phyloP scores from a whole-genome alignment of 2,888 invertebrate genomes.

The Thereva unica region DNA sequence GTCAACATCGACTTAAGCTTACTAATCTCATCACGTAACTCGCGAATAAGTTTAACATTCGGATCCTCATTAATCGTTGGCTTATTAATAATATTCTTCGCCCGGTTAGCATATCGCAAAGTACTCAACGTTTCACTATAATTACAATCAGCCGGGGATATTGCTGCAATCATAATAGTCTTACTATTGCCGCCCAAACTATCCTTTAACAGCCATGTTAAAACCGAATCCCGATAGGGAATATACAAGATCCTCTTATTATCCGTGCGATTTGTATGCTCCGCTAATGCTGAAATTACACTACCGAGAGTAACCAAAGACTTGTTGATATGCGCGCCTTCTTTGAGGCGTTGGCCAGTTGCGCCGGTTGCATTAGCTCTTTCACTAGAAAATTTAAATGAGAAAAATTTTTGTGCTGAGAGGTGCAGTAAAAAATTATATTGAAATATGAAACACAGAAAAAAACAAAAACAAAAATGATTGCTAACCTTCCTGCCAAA shows the following conservation, averaged over 20 bases:
- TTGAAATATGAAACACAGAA: slow-evolving; percentile 6
- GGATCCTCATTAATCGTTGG: slow-evolving; percentile 89
- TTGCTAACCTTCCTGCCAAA: slow-evolving; percentile 77
- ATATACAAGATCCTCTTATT: slow-evolving; percentile 70
- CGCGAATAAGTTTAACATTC: slow-evolving; percentile 84
- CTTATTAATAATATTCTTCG: slow-evolving; percentile 89
- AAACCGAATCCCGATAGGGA: slow-evolving; percentile 84
- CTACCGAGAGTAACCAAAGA: slow-evolving; percentile 85
- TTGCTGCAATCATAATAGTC: slow-evolving; percentile 88
- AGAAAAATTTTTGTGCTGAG: slow-evolving; percentile 5
- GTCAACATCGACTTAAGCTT: slow-evolving; percentile 76
- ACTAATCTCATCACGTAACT: slow-evolving; percentile 81
- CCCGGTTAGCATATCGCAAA: slow-evolving; percentile 83
- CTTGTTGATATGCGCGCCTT: slow-evolving; percentile 90
- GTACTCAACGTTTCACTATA: slow-evolving; percentile 87
- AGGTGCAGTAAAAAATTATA: not conserved
- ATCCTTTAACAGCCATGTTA: slow-evolving; percentile 87
- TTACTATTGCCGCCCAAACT: slow-evolving; percentile 88
- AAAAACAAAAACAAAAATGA: too few relatives aligned
- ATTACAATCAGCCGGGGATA: slow-evolving; percentile 82
- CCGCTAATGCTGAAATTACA: slow-evolving; percentile 84
- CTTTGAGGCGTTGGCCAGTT: slow-evolving; percentile 85
- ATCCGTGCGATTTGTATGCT: slow-evolving; percentile 61
- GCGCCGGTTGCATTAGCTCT: slow-evolving; percentile 88
- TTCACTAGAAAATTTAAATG: slow-evolving; percentile 65